Evolutionary conservation across 2,797 vertebrate genomes (phyloP).

Genomic region (Taenioides sp.): DNA sequence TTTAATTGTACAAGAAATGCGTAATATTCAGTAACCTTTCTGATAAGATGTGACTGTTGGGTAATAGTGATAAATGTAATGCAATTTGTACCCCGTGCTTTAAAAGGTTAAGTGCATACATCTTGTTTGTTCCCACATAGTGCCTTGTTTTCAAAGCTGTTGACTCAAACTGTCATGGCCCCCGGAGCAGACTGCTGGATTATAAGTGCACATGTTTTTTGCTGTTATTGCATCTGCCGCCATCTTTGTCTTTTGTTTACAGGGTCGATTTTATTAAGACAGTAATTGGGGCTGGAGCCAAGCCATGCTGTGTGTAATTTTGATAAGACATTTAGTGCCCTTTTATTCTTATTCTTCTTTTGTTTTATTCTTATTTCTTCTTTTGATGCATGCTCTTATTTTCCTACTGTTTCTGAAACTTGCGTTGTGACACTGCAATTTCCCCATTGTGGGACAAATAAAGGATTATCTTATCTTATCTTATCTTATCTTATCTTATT

Average conservation of each 20-base stretch:
- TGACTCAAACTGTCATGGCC: not conserved
- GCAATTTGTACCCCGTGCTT: slow-evolving; percentile 16
- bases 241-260: slow-evolving; percentile 11
- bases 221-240: not conserved
- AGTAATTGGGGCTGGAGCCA: not conserved
- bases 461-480: no score
- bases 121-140: not conserved
- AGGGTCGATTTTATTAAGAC: slow-evolving; percentile 20
- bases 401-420: no score
- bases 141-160: slow-evolving; percentile 5
- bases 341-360: no score
- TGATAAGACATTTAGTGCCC: slow-evolving; percentile 7
- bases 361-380: no score
- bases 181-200: not conserved
- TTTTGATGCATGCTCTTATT: no score
- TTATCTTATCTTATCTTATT: no score
- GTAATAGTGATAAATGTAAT: not conserved
- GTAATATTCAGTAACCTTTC: not conserved
- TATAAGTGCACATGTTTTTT: not conserved
- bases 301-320: not conserved
- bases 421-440: no score
- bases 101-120: slow-evolving; percentile 32
- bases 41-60: slow-evolving; percentile 17
- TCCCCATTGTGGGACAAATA: no score
- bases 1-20: not conserved